Evolutionary conservation across 2,797 vertebrate genomes (phyloP).

Genomic region (Myotis myotis): DNA sequence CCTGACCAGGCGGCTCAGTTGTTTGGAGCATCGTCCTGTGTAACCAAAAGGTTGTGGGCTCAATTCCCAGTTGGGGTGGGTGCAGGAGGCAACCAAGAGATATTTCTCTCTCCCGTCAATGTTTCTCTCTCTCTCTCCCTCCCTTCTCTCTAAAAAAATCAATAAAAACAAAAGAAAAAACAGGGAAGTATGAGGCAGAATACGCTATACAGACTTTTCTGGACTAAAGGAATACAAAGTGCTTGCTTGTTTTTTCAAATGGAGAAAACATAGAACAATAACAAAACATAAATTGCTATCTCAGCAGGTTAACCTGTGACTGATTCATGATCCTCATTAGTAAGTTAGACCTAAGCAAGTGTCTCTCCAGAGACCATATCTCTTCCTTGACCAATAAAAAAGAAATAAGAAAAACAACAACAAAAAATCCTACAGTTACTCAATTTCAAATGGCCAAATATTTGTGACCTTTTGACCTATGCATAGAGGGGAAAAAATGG

Average conservation of each 20-base stretch:
- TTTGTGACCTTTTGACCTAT: background rate
- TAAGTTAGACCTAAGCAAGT: background rate
- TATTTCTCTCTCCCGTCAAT: background rate
- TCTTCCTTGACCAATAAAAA: background rate
- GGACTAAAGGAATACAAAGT: background rate
- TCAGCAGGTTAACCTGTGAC: background rate
- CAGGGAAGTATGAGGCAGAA: background rate
- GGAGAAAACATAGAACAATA: background rate
- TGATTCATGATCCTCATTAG: background rate
- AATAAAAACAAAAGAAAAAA: background rate
- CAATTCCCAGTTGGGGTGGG: background rate
- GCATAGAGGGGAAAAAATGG: rapidly evolving
- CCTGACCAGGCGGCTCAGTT: background rate
- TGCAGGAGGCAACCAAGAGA: background rate
- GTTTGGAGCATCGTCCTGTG: background rate
- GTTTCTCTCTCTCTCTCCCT: background rate
- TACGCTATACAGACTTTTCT: background rate
- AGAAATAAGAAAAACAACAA: background rate
- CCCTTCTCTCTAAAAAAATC: background rate
- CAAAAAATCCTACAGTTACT: background rate
- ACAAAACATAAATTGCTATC: background rate
- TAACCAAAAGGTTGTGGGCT: background rate
- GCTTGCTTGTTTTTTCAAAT: background rate
- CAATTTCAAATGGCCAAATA: background rate
- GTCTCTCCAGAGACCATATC: background rate